phyloP scores from a whole-genome alignment of 2,797 vertebrate species.

The Hydrophis major region DNA sequence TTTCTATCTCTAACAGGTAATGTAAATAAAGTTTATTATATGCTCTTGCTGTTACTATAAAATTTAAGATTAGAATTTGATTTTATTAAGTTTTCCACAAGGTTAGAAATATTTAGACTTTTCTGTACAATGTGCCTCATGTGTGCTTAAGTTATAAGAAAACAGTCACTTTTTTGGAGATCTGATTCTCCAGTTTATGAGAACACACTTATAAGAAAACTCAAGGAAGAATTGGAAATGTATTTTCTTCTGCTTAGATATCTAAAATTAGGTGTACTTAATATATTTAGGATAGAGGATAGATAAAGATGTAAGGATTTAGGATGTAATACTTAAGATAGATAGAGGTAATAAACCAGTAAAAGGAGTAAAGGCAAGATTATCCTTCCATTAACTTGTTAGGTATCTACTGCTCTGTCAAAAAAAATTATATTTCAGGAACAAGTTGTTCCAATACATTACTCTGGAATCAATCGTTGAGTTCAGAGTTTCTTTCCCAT shows the following conservation, averaged over 20 bases:
- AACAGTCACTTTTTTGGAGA: background rate
- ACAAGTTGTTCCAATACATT: background rate
- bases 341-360: background rate
- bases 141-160: background rate
- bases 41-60: background rate
- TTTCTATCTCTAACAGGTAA: background rate
- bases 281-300: background rate
- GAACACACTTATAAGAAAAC: background rate
- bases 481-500: slow-evolving; percentile 38
- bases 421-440: background rate
- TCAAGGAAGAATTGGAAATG: background rate
- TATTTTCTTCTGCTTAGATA: background rate
- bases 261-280: background rate
- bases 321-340: background rate
- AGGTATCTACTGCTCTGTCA: background rate
- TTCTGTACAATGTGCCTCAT: background rate
- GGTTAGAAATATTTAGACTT: background rate
- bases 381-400: background rate
- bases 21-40: background rate
- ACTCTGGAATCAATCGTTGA: background rate
- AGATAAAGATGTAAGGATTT: background rate
- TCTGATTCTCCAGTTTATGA: background rate
- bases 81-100: background rate
- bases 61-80: background rate
- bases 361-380: slow-evolving; percentile 14